phyloP scores from a whole-genome alignment of 2,113 vertebrate species.

The Nicator chloris region DNA sequence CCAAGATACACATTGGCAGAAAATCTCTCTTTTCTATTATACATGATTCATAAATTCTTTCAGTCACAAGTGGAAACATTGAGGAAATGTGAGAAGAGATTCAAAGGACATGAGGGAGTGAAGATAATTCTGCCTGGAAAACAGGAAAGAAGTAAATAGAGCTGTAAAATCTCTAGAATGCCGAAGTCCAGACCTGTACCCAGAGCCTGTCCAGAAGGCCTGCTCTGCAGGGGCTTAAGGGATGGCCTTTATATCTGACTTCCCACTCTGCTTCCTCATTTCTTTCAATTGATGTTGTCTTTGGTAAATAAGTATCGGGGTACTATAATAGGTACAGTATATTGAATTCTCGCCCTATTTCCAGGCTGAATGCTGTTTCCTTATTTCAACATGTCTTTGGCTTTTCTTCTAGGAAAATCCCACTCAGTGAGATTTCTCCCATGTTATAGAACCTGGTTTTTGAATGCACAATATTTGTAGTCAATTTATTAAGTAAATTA shows the following conservation, averaged over 20 bases:
- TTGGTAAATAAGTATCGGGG: neutral
- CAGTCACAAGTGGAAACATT: neutral
- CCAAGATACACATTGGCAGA: neutral
- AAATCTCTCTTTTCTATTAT: neutral
- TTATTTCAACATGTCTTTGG: neutral
- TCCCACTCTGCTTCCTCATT: neutral
- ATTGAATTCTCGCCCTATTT: neutral
- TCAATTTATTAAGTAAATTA: neutral
- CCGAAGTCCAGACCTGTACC: neutral
- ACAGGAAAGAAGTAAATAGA: neutral
- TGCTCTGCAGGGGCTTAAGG: neutral
- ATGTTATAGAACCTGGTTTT: neutral
- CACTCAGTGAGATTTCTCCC: neutral
- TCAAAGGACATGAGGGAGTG: neutral
- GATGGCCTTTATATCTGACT: neutral
- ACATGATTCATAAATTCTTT: neutral
- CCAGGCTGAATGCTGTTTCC: neutral
- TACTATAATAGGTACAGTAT: neutral
- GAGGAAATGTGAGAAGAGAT: neutral
- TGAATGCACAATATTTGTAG: neutral
- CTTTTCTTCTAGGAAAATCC: neutral
- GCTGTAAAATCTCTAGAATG: neutral
- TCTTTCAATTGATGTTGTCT: neutral
- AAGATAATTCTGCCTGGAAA: neutral
- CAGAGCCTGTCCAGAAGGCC: accelerated